Evolutionary conservation across 2,888 invertebrate species (phyloP), one percentile per base, ranked within the genome.

Genomic region (Augiades crinisus): DNA sequence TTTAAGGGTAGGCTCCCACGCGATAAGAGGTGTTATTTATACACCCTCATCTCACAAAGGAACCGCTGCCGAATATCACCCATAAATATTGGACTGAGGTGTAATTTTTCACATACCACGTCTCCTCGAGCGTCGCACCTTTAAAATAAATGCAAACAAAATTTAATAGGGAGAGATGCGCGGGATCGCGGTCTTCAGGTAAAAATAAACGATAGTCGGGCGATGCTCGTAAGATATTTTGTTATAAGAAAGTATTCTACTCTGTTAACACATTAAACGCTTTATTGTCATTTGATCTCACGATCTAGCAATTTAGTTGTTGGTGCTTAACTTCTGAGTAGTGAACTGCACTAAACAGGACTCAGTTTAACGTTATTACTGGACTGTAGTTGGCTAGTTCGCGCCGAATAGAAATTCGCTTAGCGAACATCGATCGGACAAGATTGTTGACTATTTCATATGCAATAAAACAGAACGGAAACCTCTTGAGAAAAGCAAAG

Each of bases 101-200:
- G 89, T 89, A 89, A 88, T 89, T 89, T 89, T 88, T 89, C 89
- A 89, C 89, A 89, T 89, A 88, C 89, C 89, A 84, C 77, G 84
- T 86, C 87, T 81, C 72, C 74, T 78, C 82, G 86, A 80, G 79
- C 87, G 87, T 87, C 89, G 88, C 89, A 88, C 88, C 89, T 89
- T 89, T 85, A 88, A 89, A 89, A 89, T 88, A 88, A 89, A 89
- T 88, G 89, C 89, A 89, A 88, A 89, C 88, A 88, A 89, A 89
- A 88, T 88, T 87, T 89, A 89, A 89, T 89, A 89, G 89, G 88
- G 88, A 88, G 87, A 88, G 89, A 86, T 87, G 88, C 88, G 81
- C 88, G 75, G 87, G 84, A 84, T 81, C 80, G 86, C 86, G 76
- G 68, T 68, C 82, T 82, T 82, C 82, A 81, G 77, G 83, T 84